Percentiles rank a stretch among this genome's conserved stretches.
Evolutionary conservation across 2,888 invertebrate genomes (phyloP).

Genomic region (Sminthurinus aureus): DNA sequence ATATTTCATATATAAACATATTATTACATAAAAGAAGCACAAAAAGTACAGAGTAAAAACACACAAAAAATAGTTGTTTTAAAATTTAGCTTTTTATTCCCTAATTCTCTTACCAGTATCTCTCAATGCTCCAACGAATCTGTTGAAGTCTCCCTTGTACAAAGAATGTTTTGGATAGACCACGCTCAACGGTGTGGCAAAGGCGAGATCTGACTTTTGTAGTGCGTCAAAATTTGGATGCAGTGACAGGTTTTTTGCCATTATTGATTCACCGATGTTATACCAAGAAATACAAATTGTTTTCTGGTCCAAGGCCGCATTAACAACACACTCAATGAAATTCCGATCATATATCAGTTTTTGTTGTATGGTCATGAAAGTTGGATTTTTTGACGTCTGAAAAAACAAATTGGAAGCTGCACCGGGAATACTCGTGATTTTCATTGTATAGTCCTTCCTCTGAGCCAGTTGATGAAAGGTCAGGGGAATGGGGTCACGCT

Average conservation of each 20-base stretch:
- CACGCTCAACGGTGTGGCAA: not conserved
- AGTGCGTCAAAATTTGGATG: not conserved
- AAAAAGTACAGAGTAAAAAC: too few species aligned
- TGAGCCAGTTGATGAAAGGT: not conserved
- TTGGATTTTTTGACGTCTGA: not conserved
- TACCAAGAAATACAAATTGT: not conserved
- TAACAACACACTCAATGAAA: not conserved
- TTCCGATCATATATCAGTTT: not conserved
- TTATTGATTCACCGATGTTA: not conserved
- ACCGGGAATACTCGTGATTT: not conserved
- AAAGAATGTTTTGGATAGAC: not conserved
- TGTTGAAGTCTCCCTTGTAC: not conserved
- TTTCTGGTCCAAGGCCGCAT: not conserved
- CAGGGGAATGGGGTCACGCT: not conserved
- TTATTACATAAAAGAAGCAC: too few species aligned
- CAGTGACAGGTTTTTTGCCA: not conserved
- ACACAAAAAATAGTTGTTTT: too few species aligned
- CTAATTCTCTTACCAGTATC: too few species aligned
- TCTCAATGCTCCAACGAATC: not conserved
- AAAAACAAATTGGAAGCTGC: not conserved
- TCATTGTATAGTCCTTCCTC: not conserved
- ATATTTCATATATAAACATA: too few species aligned
- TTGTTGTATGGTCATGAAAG: not conserved
- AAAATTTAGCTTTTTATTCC: too few species aligned
- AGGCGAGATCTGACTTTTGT: not conserved